Evolutionary conservation across 2,797 vertebrate genomes (phyloP).

Genomic region (Macrochelys suwanniensis): DNA sequence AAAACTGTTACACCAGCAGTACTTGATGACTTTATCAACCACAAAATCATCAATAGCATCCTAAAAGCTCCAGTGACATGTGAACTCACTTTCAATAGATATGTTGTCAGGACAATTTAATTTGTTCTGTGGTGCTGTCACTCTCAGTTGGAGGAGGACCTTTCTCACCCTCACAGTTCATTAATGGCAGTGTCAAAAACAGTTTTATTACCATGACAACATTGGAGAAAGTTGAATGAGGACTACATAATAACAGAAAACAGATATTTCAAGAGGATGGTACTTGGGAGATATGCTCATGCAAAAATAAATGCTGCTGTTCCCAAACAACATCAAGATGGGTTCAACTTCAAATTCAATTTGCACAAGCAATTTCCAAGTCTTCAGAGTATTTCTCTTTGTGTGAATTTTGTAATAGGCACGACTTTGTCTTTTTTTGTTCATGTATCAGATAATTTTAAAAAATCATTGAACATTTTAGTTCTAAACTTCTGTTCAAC

Average conservation of each 20-base stretch:
- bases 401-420: background rate
- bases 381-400: background rate
- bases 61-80: constrained; percentile 65
- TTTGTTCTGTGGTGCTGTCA: constrained; percentile 69
- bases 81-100: constrained; percentile 66
- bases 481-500: background rate
- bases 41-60: constrained; percentile 68
- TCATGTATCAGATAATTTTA: background rate
- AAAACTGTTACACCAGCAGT: constrained; percentile 60
- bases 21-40: constrained; percentile 61
- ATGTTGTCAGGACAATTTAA: constrained; percentile 67
- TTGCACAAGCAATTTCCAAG: background rate
- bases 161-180: constrained; percentile 71
- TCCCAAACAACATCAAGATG: background rate
- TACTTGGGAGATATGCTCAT: background rate
- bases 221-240: constrained; percentile 61
- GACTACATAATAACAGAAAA: constrained; percentile 45
- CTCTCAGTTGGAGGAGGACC: constrained; percentile 63
- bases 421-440: rapidly evolving
- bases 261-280: constrained; percentile 23
- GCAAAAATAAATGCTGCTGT: background rate
- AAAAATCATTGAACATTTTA: background rate
- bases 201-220: constrained; percentile 72
- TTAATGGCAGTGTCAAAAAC: constrained; percentile 67
- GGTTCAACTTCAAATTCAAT: background rate